A percentile compares a stretch with the other conserved stretches of the same genome.
phyloP scores from a whole-genome alignment of 1,140 invertebrate genomes.

The honey bee (Apis mellifera) region Amel_HAv3.1 CM009937.2:10433501-10434000 shows the following conservation, averaged over 20 bases:
- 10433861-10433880: conserved; percentile 42
- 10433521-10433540: too few species aligned
- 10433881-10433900: conserved; percentile 38
- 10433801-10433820: neutral
- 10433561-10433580: too few species aligned
- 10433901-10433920: conserved; percentile 34
- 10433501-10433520: too few species aligned
- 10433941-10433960: neutral
- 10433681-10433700: neutral
- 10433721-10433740: too few species aligned
- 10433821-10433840: conserved; percentile 18
- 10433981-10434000: neutral
- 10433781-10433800: conserved; percentile 35
- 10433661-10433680: neutral
- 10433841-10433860: conserved; percentile 42
- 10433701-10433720: neutral
- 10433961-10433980: neutral
- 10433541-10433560: too few species aligned
- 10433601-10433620: neutral
- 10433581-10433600: neutral
- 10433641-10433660: too few species aligned
- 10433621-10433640: too few species aligned
- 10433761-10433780: conserved; percentile 11
- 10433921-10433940: neutral
- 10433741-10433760: neutral